phyloP scores from a whole-genome alignment of 2,888 invertebrate species.

The Thereva unica region DNA sequence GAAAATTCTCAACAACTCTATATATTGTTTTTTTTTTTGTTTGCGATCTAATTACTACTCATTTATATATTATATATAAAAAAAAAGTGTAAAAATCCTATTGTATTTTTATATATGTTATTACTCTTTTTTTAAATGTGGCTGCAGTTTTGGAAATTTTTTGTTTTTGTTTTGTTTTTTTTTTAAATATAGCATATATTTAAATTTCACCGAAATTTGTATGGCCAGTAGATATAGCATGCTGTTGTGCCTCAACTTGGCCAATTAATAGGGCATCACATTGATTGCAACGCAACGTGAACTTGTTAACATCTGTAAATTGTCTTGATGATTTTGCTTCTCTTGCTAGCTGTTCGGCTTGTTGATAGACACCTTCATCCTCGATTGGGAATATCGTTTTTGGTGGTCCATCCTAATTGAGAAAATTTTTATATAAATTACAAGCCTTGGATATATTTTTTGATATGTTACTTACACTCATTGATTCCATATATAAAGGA shows the following conservation, averaged over 20 bases:
- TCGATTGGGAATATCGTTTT: conserved; percentile 80
- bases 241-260: conserved; percentile 79
- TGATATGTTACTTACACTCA: conserved; percentile 64
- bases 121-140: no score
- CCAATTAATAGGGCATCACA: conserved; percentile 79
- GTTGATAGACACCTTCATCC: conserved; percentile 71
- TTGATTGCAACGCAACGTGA: conserved; percentile 80
- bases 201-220: conserved; percentile 78
- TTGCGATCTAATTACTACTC: no score
- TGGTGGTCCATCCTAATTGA: conserved; percentile 67
- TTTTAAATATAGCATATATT: conserved; percentile 47
- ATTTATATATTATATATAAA: no score
- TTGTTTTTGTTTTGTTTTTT: background rate
- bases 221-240: conserved; percentile 85
- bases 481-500: conserved; percentile 83
- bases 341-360: conserved; percentile 82
- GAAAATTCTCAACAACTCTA: no score
- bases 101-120: no score
- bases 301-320: conserved; percentile 87
- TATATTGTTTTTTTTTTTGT: no score
- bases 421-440: background rate
- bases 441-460: background rate
- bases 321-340: conserved; percentile 89
- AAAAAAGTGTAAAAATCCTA: no score
- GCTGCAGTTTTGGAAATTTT: no score